Evolutionary conservation across 2,888 invertebrate genomes (phyloP).

Genomic region (Scaptodrosophila latifasciaeformis): DNA sequence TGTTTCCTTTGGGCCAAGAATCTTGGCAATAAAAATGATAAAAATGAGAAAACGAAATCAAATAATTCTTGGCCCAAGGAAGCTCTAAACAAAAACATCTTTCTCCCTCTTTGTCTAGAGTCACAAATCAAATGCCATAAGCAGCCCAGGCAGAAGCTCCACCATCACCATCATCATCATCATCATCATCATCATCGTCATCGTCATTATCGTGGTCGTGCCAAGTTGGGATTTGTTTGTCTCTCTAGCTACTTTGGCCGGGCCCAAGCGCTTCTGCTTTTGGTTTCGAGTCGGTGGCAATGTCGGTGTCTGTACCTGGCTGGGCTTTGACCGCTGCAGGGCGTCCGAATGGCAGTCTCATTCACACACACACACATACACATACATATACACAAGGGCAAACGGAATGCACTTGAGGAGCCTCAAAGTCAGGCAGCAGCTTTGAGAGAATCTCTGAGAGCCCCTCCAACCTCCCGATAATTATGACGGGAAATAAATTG

Average conservation of each 20-base stretch:
- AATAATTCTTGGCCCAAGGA: conserved; percentile 40
- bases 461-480: conserved; percentile 44
- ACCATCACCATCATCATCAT: background rate
- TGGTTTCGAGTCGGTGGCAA: background rate
- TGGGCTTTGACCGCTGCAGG: conserved; percentile 50
- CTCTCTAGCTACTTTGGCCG: no score
- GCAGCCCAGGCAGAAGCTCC: conserved; percentile 29
- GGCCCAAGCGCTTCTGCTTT: no score
- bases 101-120: conserved; percentile 49
- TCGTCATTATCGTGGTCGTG: background rate
- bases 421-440: conserved; percentile 9
- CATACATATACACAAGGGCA: background rate
- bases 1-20: conserved; percentile 21
- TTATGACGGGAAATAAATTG: conserved; percentile 74
- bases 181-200: background rate
- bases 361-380: conserved; percentile 11
- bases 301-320: conserved; percentile 4
- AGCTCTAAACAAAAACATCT: no score
- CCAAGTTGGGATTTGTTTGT: background rate
- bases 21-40: conserved; percentile 55
- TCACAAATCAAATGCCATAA: conserved; percentile 60
- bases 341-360: conserved; percentile 56
- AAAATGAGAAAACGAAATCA: conserved; percentile 42
- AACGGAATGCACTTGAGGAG: no score
- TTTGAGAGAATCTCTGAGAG: no score